phyloP scores from a whole-genome alignment of 2,888 invertebrate species.

The Mycalesis mineus region DNA sequence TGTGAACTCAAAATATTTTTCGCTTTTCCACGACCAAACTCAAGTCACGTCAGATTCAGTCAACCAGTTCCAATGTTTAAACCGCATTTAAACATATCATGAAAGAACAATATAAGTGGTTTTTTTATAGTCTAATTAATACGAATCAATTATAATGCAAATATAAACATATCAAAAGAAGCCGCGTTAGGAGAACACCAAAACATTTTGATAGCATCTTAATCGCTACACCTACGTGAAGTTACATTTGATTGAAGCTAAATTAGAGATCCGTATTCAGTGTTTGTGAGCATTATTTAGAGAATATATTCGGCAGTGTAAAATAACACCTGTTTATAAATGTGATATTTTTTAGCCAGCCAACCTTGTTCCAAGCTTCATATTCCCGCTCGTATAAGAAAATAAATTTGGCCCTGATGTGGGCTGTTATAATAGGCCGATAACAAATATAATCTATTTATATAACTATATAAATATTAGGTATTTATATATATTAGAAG shows the following conservation, averaged over 20 bases:
- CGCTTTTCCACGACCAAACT: not conserved
- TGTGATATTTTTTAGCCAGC: too few species aligned
- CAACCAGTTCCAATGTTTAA: not conserved
- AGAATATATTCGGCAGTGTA: too few species aligned
- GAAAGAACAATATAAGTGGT: not conserved
- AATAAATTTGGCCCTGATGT: too few species aligned
- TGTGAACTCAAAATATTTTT: not conserved
- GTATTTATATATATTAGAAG: too few species aligned
- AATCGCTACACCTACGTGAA: constrained; percentile 59
- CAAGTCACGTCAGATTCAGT: not conserved
- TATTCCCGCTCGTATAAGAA: too few species aligned
- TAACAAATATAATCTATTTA: too few species aligned
- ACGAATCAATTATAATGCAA: constrained; percentile 28
- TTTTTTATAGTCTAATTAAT: constrained; percentile 17
- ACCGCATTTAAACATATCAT: not conserved
- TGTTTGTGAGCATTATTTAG: too few species aligned
- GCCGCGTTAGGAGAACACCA: constrained; percentile 40
- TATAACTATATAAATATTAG: too few species aligned
- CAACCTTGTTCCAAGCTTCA: too few species aligned
- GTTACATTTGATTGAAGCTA: constrained; percentile 51
- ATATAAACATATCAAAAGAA: constrained; percentile 46
- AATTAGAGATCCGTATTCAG: constrained; percentile 6
- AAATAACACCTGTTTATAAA: too few species aligned
- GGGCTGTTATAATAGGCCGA: too few species aligned
- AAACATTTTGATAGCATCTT: constrained; percentile 62